These are phyloP conservation scores for Andricus grossulariae DNA, from an alignment of 1,140 invertebrate genomes.

Conservation along the genomic window DNA sequence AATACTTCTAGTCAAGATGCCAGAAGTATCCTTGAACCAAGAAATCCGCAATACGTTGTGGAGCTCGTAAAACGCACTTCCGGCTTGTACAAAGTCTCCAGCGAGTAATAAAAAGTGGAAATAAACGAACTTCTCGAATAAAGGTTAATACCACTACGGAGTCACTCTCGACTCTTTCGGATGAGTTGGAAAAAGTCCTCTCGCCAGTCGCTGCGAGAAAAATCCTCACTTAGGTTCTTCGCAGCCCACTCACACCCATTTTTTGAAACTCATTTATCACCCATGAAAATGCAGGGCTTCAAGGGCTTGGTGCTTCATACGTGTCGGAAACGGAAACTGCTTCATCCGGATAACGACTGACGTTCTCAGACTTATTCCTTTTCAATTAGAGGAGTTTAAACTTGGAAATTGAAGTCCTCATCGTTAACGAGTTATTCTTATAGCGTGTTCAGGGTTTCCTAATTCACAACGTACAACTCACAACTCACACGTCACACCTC, in stretches of 20 bases:
- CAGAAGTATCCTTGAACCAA: not conserved
- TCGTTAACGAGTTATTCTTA: not conserved
- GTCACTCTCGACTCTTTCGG: not conserved
- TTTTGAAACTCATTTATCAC: constrained; percentile 25
- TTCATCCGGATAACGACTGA: constrained; percentile 12
- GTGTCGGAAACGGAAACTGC: not conserved
- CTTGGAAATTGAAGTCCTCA: not conserved
- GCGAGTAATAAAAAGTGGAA: not conserved
- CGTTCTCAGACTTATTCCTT: not conserved
- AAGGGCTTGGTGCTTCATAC: constrained; percentile 21
- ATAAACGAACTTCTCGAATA: constrained; percentile 20
- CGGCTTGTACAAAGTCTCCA: not conserved
- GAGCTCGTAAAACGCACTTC: not conserved
- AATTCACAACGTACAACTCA: too few species aligned
- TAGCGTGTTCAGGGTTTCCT: too few species aligned
- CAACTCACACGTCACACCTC: too few species aligned
- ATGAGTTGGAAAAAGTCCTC: constrained; percentile 9
- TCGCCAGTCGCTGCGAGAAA: not conserved
- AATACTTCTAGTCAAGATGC: not conserved
- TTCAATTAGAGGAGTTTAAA: constrained; percentile 2
- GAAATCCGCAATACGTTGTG: not conserved
- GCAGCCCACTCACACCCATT: not conserved
- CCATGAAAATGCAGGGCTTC: not conserved
- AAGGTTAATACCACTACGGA: not conserved
- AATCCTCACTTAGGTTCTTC: constrained; percentile 19